Conservation (phyloP, 1,140 invertebrate species). For the Euglossa dilemma region DNA sequence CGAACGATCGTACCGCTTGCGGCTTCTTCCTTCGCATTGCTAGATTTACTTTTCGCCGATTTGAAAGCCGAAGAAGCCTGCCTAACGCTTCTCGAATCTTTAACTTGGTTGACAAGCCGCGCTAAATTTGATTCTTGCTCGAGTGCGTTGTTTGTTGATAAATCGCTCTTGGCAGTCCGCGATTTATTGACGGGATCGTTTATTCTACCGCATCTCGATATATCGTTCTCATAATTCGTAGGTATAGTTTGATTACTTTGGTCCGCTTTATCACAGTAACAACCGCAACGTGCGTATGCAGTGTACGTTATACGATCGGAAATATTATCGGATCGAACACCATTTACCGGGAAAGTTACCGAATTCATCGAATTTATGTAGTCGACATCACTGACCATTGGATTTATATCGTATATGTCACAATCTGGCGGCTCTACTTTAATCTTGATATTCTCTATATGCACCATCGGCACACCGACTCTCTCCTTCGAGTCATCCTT, state of each 20-base stretch:
- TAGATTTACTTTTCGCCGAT: neutral
- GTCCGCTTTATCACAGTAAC: slow-evolving; percentile 66
- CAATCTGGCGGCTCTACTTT: slow-evolving; percentile 74
- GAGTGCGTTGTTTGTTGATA: neutral
- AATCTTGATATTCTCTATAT: slow-evolving; percentile 76
- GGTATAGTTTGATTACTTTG: slow-evolving; percentile 42
- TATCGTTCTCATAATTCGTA: slow-evolving; percentile 5
- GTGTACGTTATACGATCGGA: slow-evolving; percentile 50
- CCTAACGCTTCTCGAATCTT: neutral
- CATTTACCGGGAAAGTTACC: slow-evolving; percentile 37
- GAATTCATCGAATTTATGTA: slow-evolving; percentile 59
- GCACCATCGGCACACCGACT: slow-evolving; percentile 76
- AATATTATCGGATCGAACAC: slow-evolving; percentile 7
- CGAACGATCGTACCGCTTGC: neutral
- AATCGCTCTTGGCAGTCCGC: neutral
- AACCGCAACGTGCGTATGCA: slow-evolving; percentile 58
- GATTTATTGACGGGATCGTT: neutral
- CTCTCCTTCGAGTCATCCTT: slow-evolving; percentile 66
- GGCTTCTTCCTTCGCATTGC: rapidly evolving
- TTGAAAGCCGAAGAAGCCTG: neutral
- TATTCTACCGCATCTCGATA: slow-evolving; percentile 1
- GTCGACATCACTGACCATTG: slow-evolving; percentile 52
- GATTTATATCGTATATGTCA: slow-evolving; percentile 62
- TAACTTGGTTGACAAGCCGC: neutral
- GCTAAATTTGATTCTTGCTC: neutral